A percentile compares a stretch with the other conserved stretches of the same genome.
Evolutionary conservation across 2,888 invertebrate species (phyloP).

Genomic region (Brenthis ino): DNA sequence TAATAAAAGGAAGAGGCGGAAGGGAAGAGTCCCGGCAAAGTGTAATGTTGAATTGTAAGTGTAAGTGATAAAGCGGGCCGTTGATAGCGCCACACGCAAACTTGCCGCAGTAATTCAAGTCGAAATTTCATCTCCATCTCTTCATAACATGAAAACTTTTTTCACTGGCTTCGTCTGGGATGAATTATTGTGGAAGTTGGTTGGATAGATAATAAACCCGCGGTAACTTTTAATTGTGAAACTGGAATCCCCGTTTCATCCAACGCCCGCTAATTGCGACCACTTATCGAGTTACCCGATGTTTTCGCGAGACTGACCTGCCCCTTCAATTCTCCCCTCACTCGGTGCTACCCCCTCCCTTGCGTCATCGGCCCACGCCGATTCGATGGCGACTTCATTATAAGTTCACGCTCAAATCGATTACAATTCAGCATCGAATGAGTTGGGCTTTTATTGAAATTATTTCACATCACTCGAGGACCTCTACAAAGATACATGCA

Average conservation of each 20-base stretch:
- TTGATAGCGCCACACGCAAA: conserved; percentile 27
- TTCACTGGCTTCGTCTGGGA: conserved; percentile 27
- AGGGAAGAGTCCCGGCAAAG: conserved; percentile 8
- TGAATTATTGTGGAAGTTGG: conserved; percentile 33
- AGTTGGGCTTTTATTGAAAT: conserved; percentile 20
- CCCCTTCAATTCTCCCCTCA: neutral
- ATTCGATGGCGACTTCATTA: conserved; percentile 26
- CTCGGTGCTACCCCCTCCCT: neutral
- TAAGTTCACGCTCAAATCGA: conserved; percentile 28
- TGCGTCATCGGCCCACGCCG: neutral
- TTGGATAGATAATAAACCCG: conserved; percentile 33
- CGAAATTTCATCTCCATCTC: conserved; percentile 31
- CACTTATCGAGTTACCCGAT: conserved; percentile 36
- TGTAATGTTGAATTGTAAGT: conserved; percentile 14
- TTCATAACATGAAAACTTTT: conserved; percentile 29
- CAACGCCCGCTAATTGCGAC: conserved; percentile 35
- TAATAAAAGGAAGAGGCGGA: conserved; percentile 15
- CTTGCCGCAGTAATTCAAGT: conserved; percentile 26
- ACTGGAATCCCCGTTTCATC: conserved; percentile 30
- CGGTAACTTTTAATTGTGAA: conserved; percentile 36
- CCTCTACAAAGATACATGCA: neutral
- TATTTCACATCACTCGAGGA: conserved; percentile 13
- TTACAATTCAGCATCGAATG: conserved; percentile 26
- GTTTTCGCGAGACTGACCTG: conserved; percentile 30
- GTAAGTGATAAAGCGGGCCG: conserved; percentile 24